phyloP scores from a whole-genome alignment of 30 jellyfish, hydroid and myxozoan species.

The Catostylus mosaicus region DNA sequence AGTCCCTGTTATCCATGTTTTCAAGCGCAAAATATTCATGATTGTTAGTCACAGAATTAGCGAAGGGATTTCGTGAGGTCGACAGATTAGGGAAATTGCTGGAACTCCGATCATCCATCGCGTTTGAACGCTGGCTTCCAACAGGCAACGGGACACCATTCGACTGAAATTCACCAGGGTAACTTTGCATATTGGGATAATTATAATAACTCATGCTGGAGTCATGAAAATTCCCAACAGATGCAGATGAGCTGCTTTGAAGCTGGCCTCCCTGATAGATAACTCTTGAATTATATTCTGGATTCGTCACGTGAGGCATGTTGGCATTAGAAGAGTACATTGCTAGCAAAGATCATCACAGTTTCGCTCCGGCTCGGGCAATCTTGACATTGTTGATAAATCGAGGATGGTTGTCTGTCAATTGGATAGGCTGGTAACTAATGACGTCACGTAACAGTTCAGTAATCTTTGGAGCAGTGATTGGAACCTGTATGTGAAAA shows the following conservation, averaged over 20 bases:
- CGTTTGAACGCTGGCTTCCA: slow-evolving; percentile 58
- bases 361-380: slow-evolving; percentile 36
- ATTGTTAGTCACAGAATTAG: slow-evolving; percentile 59
- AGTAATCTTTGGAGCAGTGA: background rate
- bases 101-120: slow-evolving; percentile 60
- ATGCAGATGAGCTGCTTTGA: slow-evolving; percentile 17
- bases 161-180: slow-evolving; percentile 45
- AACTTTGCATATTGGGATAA: slow-evolving; percentile 38
- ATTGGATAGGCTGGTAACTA: slow-evolving; percentile 62
- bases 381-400: slow-evolving; percentile 53
- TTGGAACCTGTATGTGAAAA: background rate
- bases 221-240: slow-evolving; percentile 30
- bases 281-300: slow-evolving; percentile 33
- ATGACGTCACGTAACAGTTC: slow-evolving; percentile 43
- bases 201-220: slow-evolving; percentile 41
- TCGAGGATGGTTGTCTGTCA: slow-evolving; percentile 4
- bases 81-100: slow-evolving; percentile 63
- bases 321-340: slow-evolving; percentile 49
- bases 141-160: slow-evolving; percentile 46
- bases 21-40: slow-evolving; percentile 66
- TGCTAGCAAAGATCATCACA: slow-evolving; percentile 54
- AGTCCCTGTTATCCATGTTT: slow-evolving; percentile 72
- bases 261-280: slow-evolving; percentile 49
- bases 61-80: slow-evolving; percentile 72
- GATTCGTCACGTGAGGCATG: slow-evolving; percentile 66